Percentiles rank a stretch among this genome's conserved stretches.
Conservation (phyloP, 2,888 invertebrate species). For the Melitaea athalia region DNA sequence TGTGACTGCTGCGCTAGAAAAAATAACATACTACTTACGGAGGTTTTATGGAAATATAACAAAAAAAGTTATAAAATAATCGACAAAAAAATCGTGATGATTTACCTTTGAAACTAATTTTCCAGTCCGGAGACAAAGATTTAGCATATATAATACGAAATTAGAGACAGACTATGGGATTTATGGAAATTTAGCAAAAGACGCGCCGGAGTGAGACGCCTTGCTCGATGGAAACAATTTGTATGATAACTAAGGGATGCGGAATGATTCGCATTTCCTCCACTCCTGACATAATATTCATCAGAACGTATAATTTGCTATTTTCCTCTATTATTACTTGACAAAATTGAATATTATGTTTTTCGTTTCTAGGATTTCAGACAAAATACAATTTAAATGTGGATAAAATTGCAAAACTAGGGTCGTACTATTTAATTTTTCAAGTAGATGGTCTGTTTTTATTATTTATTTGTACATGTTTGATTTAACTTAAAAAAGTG, state of each 20-base stretch:
- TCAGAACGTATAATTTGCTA: neutral
- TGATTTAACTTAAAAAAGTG: too few relatives aligned
- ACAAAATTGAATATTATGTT: neutral
- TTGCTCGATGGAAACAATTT: conserved; percentile 35
- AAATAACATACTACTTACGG: too few relatives aligned
- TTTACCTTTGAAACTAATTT: conserved; percentile 15
- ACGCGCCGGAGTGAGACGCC: conserved; percentile 20
- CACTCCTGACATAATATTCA: conserved; percentile 5
- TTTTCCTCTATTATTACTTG: neutral
- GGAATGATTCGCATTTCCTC: conserved; percentile 15
- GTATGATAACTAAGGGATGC: conserved; percentile 33
- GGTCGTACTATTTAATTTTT: too few relatives aligned
- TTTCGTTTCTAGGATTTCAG: neutral
- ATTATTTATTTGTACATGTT: too few relatives aligned
- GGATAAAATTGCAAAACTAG: neutral
- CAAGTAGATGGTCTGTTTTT: too few relatives aligned
- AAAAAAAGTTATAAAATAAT: neutral
- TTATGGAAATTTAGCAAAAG: conserved; percentile 31
- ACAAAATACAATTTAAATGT: neutral
- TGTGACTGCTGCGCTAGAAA: too few relatives aligned
- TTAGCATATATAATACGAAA: conserved; percentile 28
- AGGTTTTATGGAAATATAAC: too few relatives aligned
- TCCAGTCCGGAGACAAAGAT: conserved; percentile 15
- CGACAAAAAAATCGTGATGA: neutral
- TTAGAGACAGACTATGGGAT: conserved; percentile 29